Evolutionary conservation across 2,888 invertebrate species (phyloP).

Genomic region (Machimus rusticus): DNA sequence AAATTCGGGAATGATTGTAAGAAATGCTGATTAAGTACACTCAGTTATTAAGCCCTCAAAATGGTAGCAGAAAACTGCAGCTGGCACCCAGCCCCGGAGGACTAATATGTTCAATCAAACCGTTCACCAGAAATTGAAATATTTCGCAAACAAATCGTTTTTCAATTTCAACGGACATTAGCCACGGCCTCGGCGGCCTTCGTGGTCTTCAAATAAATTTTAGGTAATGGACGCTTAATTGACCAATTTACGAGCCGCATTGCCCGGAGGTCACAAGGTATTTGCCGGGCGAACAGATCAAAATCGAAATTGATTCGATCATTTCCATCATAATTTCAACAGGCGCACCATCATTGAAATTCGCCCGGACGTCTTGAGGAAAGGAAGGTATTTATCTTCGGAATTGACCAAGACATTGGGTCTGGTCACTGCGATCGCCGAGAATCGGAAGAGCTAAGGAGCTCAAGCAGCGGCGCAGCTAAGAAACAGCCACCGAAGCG

Average conservation of each 20-base stretch:
- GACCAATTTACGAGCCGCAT: background rate
- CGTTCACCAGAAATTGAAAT: background rate
- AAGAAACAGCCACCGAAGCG: background rate
- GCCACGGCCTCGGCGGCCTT: background rate
- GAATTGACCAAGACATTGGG: background rate
- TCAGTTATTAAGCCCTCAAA: background rate
- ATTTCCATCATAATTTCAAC: constrained; percentile 9
- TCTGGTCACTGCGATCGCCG: background rate
- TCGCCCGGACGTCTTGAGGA: background rate
- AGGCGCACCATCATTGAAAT: background rate
- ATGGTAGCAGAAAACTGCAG: background rate
- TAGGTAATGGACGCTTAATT: background rate
- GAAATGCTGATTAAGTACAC: background rate
- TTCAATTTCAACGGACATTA: background rate
- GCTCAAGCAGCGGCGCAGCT: background rate
- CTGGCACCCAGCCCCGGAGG: background rate
- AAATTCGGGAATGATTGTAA: background rate
- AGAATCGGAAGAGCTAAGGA: background rate
- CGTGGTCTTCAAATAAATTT: background rate
- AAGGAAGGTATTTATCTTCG: background rate
- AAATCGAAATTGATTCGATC: constrained; percentile 9
- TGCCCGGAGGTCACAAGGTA: background rate
- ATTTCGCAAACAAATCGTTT: constrained; percentile 2
- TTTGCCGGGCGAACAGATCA: background rate
- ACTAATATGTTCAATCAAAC: background rate